phyloP scores from a whole-genome alignment of 2,888 invertebrate species.

The Machimus atricapillus region DNA sequence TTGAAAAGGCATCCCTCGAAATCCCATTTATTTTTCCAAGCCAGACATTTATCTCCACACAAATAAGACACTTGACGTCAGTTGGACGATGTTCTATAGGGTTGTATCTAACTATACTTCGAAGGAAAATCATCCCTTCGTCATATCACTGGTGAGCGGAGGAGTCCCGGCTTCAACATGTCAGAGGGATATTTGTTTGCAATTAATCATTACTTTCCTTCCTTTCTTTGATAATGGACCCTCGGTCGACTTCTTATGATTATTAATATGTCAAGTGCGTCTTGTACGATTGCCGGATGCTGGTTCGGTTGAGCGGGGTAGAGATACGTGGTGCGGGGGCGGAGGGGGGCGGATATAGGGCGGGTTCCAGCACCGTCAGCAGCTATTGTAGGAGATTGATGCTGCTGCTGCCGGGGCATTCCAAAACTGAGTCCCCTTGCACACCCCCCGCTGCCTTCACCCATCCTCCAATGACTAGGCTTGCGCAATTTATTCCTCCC shows the following conservation, averaged over 20 bases:
- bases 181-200: constrained; percentile 43
- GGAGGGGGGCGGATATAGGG: not conserved
- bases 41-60: constrained; percentile 36
- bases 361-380: constrained; percentile 15
- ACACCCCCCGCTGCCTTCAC: not conserved
- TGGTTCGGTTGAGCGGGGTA: not conserved
- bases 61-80: constrained; percentile 31
- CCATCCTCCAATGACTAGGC: not conserved
- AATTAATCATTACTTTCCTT: constrained; percentile 43
- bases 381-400: constrained; percentile 37
- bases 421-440: not conserved
- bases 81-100: constrained; percentile 16
- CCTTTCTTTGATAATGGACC: constrained; percentile 40
- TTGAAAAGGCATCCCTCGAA: constrained; percentile 12
- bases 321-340: not conserved
- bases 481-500: constrained; percentile 33
- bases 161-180: constrained; percentile 25
- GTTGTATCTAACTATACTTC: constrained; percentile 14
- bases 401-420: not conserved
- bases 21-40: constrained; percentile 31
- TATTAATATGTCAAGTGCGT: constrained; percentile 40
- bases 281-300: not conserved
- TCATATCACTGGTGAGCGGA: constrained; percentile 17
- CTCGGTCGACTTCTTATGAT: constrained; percentile 41
- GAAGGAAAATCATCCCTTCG: constrained; percentile 37